Base-by-base conservation (phyloP, 2,888 invertebrate species). In the Pteria penguin region DNA sequence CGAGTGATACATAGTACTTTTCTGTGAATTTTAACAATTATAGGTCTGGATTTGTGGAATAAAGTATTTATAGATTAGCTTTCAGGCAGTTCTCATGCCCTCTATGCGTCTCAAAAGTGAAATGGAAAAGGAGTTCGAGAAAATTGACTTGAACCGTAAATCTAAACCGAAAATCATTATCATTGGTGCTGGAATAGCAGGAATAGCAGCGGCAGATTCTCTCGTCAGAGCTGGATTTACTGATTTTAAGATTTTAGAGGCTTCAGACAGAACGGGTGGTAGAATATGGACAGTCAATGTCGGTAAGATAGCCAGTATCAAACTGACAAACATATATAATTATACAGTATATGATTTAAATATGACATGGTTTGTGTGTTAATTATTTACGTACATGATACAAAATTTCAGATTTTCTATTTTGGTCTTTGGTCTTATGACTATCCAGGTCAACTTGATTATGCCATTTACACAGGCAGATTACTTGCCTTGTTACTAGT, bases 131-230 rank as follows among this genome's bases (percentile, higher is more conserved):
- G 77, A 54, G 54, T 54, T 65, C 32, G 74, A 76, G 72, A 81
- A 70, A 80, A 80, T 62, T 73, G 68, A 65, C 76, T 72, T 70
- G 69, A 73, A 63, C 71, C 68, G 60, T 74, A 61, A 73, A 67
- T 55, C 57, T 32, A 68, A 82, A 31, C 87, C 88, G 31, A 89
- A 89, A 86, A 83, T 90, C 71, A 72, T 90, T 27, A 88, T 91
- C 58, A 87, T 91, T 61, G 91, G 91, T 31, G 91, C 89, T 66
- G 91, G 91, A 22, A 90, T 91, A 68, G 79, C 91, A 54, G 91
- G 91, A 26, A 84, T 91, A 70, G 84, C 89, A 8, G 87, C 90
- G n/a, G 91, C 85, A 29, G 87, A 89, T 72, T 83, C 82, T 74
- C 73, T 91, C 11, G 76, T 81, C 18, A 85, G 81, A 62, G 84